A percentile compares a stretch with the other conserved stretches of the same genome.
These are phyloP conservation scores for Psephotus haematonotus DNA, from an alignment of 2,113 vertebrate genomes.

Conservation along the genomic window DNA sequence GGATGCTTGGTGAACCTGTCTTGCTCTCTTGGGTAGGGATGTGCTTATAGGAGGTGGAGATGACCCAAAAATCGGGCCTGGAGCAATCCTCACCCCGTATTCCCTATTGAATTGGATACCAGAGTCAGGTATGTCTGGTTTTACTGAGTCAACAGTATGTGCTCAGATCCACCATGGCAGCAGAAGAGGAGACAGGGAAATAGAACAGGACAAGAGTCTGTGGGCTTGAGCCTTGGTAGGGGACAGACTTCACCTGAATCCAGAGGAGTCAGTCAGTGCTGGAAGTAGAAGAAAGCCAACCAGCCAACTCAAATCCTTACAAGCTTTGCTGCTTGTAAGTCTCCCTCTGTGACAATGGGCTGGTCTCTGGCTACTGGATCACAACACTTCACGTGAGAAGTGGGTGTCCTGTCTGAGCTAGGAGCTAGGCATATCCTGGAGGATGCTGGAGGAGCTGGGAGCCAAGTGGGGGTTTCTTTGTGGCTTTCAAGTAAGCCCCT, in stretches of 20 bases:
- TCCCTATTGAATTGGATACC: background rate
- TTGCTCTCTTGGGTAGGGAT: background rate
- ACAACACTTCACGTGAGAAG: background rate
- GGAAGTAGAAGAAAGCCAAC: background rate
- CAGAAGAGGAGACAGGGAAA: background rate
- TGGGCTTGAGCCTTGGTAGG: background rate
- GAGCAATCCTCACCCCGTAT: background rate
- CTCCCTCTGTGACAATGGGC: background rate
- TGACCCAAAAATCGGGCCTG: background rate
- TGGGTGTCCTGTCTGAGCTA: background rate
- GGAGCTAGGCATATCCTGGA: background rate
- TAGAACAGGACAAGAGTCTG: background rate
- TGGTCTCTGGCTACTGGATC: background rate
- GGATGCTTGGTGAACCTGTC: background rate
- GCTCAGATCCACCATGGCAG: background rate
- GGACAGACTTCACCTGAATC: background rate
- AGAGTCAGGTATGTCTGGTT: background rate
- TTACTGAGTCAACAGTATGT: background rate
- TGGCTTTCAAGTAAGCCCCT: background rate
- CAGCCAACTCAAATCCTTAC: background rate
- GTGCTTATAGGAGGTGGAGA: background rate
- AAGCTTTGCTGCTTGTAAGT: background rate
- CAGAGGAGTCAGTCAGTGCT: background rate
- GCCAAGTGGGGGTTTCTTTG: background rate
- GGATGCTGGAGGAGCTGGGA: background rate